Percentiles rank a stretch among this genome's conserved stretches.
These are phyloP conservation scores for Aporophyla nigra DNA, from an alignment of 2,888 invertebrate genomes.

Conservation along the genomic window DNA sequence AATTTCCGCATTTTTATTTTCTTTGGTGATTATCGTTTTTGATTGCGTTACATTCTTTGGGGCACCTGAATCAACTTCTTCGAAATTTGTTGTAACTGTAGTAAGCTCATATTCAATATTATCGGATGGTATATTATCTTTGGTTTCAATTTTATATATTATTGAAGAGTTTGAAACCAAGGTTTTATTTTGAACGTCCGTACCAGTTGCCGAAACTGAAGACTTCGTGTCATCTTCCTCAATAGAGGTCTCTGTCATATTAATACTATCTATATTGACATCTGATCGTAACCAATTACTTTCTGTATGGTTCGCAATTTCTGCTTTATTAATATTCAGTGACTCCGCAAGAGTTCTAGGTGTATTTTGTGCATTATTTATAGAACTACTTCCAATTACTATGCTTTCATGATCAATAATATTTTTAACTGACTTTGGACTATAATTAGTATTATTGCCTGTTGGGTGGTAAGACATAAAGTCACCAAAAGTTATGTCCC, in stretches of 20 bases:
- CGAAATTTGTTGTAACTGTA: background rate
- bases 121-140: background rate
- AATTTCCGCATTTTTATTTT: conserved; percentile 16
- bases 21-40: background rate
- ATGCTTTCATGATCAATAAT: conserved; percentile 29
- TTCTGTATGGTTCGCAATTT: conserved; percentile 34
- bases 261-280: conserved; percentile 20
- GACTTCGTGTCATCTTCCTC: background rate
- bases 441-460: background rate
- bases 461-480: background rate
- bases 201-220: background rate
- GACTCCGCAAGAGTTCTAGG: background rate
- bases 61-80: background rate
- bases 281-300: conserved; percentile 11
- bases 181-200: conserved; percentile 1
- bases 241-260: conserved; percentile 10
- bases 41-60: background rate
- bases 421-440: conserved; percentile 18
- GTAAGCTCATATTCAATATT: conserved; percentile 2
- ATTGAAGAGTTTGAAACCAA: background rate
- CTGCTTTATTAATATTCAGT: conserved; percentile 13
- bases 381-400: conserved; percentile 9
- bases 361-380: background rate
- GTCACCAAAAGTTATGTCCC: background rate
- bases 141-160: background rate